phyloP scores from a whole-genome alignment of 2,797 vertebrate species.

The Scleropages formosus region DNA sequence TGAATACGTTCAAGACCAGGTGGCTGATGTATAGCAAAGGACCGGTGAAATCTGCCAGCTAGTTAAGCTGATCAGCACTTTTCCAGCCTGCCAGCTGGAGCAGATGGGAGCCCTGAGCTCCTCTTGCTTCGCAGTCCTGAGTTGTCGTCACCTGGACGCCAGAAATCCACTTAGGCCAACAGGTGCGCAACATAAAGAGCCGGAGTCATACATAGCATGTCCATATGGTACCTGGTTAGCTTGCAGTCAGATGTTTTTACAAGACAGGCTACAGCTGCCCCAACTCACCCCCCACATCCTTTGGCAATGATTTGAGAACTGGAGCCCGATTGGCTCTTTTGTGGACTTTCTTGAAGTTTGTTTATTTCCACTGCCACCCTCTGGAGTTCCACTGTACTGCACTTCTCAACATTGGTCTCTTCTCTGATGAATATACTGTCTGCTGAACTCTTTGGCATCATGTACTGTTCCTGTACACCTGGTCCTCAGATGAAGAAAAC shows the following conservation, averaged over 20 bases:
- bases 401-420: not conserved
- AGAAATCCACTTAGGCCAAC: slow-evolving; percentile 30
- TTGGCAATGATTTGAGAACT: too few relatives aligned
- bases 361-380: slow-evolving; percentile 15
- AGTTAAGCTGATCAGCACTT: slow-evolving; percentile 53
- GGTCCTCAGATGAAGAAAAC: too few relatives aligned
- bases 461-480: too few relatives aligned
- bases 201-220: not conserved
- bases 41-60: slow-evolving; percentile 50
- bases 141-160: slow-evolving; percentile 45
- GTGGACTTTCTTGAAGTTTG: slow-evolving; percentile 6
- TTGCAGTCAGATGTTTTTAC: not conserved
- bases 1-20: slow-evolving; percentile 31
- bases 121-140: slow-evolving; percentile 22
- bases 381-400: slow-evolving; percentile 10
- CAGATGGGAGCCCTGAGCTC: slow-evolving; percentile 48
- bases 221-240: not conserved
- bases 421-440: slow-evolving; percentile 15
- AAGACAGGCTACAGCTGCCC: not conserved
- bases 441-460: too few relatives aligned
- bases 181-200: not conserved
- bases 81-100: slow-evolving; percentile 42
- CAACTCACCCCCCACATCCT: too few relatives aligned
- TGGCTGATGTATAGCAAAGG: slow-evolving; percentile 19
- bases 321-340: too few relatives aligned